A percentile compares a stretch with the other conserved stretches of the same genome.
phyloP scores from a whole-genome alignment of 1,140 invertebrate genomes.

The Phymorhynchus buccinoides region DNA sequence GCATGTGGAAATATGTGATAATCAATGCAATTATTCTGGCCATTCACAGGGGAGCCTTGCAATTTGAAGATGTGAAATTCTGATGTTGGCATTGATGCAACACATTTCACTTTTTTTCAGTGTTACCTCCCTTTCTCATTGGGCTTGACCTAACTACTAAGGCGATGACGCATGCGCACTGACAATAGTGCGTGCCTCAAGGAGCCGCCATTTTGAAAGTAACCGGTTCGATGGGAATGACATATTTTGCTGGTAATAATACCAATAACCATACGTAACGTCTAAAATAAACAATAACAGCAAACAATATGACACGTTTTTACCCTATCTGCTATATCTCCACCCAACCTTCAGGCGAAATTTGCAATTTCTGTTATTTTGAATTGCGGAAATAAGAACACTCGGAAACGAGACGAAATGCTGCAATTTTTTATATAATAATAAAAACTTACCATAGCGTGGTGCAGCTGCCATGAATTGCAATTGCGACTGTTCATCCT shows the following conservation, averaged over 20 bases:
- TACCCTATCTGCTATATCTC: neutral
- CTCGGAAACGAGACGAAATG: conserved; percentile 30
- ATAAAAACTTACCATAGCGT: conserved; percentile 65
- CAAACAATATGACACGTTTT: neutral
- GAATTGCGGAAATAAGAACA: conserved; percentile 30
- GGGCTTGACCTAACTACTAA: too few relatives aligned
- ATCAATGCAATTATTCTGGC: too few relatives aligned
- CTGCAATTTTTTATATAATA: conserved; percentile 2
- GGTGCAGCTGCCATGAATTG: conserved; percentile 68
- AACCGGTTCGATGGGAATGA: conserved; percentile 44
- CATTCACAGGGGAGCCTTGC: too few relatives aligned
- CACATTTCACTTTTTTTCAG: too few relatives aligned
- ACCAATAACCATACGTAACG: too few relatives aligned
- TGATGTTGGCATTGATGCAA: too few relatives aligned
- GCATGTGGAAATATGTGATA: too few relatives aligned
- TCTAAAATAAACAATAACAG: too few relatives aligned
- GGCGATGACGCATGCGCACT: too few relatives aligned
- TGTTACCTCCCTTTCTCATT: too few relatives aligned
- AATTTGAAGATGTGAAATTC: too few relatives aligned
- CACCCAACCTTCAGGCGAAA: neutral
- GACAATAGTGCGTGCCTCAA: too few relatives aligned
- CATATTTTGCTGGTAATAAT: neutral
- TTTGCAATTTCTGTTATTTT: neutral
- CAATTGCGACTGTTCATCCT: conserved; percentile 73
- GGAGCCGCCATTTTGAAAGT: conserved; percentile 50